phyloP scores from a whole-genome alignment of 2,797 vertebrate species.

The Huso huso region DNA sequence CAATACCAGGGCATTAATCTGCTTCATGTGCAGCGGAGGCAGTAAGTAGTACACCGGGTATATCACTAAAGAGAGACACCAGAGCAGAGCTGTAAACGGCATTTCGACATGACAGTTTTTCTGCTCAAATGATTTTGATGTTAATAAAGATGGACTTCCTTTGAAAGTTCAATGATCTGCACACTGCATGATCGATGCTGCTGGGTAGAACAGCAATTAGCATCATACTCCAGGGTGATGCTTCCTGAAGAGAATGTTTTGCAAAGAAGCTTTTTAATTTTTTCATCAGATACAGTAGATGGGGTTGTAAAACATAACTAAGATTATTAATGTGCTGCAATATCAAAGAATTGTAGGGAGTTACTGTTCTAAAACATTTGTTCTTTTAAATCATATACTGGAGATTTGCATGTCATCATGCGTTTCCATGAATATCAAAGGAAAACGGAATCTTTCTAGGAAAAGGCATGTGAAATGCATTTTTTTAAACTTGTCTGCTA shows the following conservation, averaged over 20 bases:
- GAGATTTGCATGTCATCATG: background rate
- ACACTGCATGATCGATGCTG: constrained; percentile 57
- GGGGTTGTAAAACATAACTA: constrained; percentile 24
- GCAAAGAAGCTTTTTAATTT: constrained; percentile 27
- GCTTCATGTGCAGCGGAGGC: constrained; percentile 35
- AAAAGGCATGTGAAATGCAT: background rate
- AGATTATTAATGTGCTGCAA: constrained; percentile 22
- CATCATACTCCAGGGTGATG: constrained; percentile 36
- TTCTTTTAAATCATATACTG: background rate
- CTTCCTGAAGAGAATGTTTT: constrained; percentile 23
- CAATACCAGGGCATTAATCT: constrained; percentile 52
- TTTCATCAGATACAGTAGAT: constrained; percentile 3
- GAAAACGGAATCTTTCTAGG: background rate
- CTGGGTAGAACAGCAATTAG: constrained; percentile 42
- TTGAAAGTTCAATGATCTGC: constrained; percentile 61
- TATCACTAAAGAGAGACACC: constrained; percentile 70
- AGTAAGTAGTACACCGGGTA: constrained; percentile 38
- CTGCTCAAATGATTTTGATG: constrained; percentile 70
- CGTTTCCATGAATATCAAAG: constrained; percentile 6
- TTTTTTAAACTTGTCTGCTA: background rate
- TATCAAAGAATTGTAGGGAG: constrained; percentile 26
- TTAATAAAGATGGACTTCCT: constrained; percentile 66
- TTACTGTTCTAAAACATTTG: constrained; percentile 1
- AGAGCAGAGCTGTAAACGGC: constrained; percentile 63
- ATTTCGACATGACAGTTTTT: constrained; percentile 73